Conservation (phyloP, 2,888 invertebrate species). For the Agrotis exclamationis region DNA sequence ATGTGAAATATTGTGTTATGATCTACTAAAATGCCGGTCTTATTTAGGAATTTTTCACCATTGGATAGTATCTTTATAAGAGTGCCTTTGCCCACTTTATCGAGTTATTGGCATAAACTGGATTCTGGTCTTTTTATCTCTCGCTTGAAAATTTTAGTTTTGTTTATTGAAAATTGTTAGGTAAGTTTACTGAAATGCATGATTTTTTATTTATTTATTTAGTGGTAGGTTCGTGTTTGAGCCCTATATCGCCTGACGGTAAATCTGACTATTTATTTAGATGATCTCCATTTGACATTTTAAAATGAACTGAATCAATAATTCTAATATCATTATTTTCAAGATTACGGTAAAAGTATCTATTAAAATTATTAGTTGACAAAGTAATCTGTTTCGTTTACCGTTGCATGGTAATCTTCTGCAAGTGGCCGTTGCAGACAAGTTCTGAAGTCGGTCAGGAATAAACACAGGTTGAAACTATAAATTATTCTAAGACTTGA, state of each 20-base stretch:
- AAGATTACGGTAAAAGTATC: conserved; percentile 2
- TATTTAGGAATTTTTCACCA: conserved; percentile 47
- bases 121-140: background rate
- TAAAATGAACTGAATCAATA: background rate
- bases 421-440: conserved; percentile 16
- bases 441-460: conserved; percentile 32
- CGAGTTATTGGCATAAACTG: background rate
- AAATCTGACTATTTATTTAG: background rate
- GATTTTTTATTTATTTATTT: too few species aligned
- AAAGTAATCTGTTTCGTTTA: conserved; percentile 20
- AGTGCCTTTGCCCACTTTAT: background rate
- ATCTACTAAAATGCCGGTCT: conserved; percentile 35
- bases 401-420: conserved; percentile 33
- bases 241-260: too few species aligned
- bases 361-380: background rate
- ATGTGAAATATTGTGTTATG: conserved; percentile 28
- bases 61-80: conserved; percentile 16
- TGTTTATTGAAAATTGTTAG: too few species aligned
- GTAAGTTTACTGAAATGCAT: too few species aligned
- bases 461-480: conserved; percentile 30
- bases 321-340: background rate
- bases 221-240: too few species aligned
- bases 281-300: background rate
- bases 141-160: too few species aligned
- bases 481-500: background rate